phyloP scores from a whole-genome alignment of 2,113 vertebrate species.

The Collichthys lucidus region DNA sequence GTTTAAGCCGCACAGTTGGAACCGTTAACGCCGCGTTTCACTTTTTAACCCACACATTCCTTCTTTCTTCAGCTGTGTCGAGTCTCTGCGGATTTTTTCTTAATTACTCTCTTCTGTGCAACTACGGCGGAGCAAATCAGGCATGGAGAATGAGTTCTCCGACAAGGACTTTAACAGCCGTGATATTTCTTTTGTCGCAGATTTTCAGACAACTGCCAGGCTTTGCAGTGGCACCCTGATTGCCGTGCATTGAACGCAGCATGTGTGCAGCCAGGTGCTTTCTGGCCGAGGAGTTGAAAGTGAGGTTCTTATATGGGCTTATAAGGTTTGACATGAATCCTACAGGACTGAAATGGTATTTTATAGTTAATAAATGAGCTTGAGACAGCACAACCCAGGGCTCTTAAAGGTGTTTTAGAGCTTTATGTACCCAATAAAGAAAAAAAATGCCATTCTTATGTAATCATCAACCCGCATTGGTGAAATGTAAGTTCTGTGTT shows the following conservation, averaged over 20 bases:
- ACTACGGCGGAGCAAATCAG: slow-evolving; percentile 41
- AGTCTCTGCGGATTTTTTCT: slow-evolving; percentile 35
- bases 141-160: slow-evolving; percentile 33
- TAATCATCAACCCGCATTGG: background rate
- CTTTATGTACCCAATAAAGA: slow-evolving; percentile 1
- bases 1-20: background rate
- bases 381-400: background rate
- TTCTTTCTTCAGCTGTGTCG: background rate
- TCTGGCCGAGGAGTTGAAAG: slow-evolving; percentile 5
- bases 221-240: slow-evolving; percentile 25
- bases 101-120: slow-evolving; percentile 42
- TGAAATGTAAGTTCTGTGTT: background rate
- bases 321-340: slow-evolving; percentile 26
- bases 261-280: slow-evolving; percentile 38
- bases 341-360: slow-evolving; percentile 35
- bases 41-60: slow-evolving; percentile 24
- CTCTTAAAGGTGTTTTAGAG: background rate
- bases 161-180: slow-evolving; percentile 31
- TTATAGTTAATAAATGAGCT: slow-evolving; percentile 11
- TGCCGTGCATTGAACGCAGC: slow-evolving; percentile 19
- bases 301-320: slow-evolving; percentile 4
- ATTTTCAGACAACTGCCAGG: slow-evolving; percentile 35
- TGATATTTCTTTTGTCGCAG: slow-evolving; percentile 30
- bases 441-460: background rate
- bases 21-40: slow-evolving; percentile 2